A percentile compares a stretch with the other conserved stretches of the same genome.
Conservation (phyloP, 2,888 invertebrate genomes). For the Drosophila formosana region DNA sequence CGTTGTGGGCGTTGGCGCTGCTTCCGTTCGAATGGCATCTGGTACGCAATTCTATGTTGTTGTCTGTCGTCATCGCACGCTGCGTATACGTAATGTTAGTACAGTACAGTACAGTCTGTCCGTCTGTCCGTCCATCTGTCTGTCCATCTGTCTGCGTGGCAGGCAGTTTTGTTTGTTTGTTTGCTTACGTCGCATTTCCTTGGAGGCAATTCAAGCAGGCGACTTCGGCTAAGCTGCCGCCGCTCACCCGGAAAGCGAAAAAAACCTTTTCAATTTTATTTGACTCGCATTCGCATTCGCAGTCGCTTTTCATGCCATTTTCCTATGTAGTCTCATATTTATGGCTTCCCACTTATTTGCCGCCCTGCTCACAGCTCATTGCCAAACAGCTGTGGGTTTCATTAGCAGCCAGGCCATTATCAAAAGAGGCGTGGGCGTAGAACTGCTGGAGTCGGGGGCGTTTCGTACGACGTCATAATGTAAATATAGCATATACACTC, state of each 20-base stretch:
- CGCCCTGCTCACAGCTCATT: constrained; percentile 3
- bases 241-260: constrained; percentile 29
- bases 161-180: constrained; percentile 17
- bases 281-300: constrained; percentile 40
- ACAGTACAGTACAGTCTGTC: constrained; percentile 7
- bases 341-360: constrained; percentile 67
- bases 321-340: constrained; percentile 57
- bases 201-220: constrained; percentile 34
- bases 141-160: constrained; percentile 23
- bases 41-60: constrained; percentile 59
- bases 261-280: constrained; percentile 63
- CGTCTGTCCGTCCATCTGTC: constrained; percentile 3
- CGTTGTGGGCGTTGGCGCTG: constrained; percentile 57
- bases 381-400: constrained; percentile 60
- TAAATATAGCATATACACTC: constrained; percentile 45
- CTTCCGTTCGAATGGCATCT: constrained; percentile 71
- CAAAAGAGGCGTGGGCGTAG: constrained; percentile 21
- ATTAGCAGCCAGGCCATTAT: constrained; percentile 54
- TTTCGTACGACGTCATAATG: constrained; percentile 67
- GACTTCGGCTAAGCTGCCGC: constrained; percentile 35
- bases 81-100: constrained; percentile 72
- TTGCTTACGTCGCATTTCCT: constrained; percentile 66
- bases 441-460: constrained; percentile 26
- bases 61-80: constrained; percentile 45
- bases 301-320: constrained; percentile 47